A percentile compares a stretch with the other conserved stretches of the same genome.
These are phyloP conservation scores for Dicranocentrus wangi DNA, from an alignment of 2,888 invertebrate genomes.

Conservation along the genomic window DNA sequence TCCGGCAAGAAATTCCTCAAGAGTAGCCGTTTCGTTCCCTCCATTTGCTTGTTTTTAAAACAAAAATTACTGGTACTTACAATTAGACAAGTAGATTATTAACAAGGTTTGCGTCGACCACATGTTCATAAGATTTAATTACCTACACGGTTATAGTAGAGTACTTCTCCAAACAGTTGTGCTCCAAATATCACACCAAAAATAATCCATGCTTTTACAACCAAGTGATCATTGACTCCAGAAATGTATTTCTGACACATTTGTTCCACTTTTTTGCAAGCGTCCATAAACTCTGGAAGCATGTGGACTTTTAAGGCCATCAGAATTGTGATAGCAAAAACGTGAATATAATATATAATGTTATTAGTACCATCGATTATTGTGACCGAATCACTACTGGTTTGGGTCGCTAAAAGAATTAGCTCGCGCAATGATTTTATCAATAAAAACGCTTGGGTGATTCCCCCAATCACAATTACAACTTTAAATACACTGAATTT, in stretches of 20 bases:
- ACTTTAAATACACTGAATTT: conserved; percentile 33
- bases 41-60: background rate
- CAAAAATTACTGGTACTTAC: background rate
- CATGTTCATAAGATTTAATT: background rate
- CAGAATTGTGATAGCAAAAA: conserved; percentile 46
- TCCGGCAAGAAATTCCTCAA: conserved; percentile 1
- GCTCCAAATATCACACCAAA: conserved; percentile 40
- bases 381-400: background rate
- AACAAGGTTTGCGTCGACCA: background rate
- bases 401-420: background rate
- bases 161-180: conserved; percentile 42
- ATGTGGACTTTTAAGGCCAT: conserved; percentile 43
- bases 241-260: conserved; percentile 56
- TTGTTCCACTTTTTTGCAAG: conserved; percentile 53
- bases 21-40: background rate
- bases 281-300: conserved; percentile 52
- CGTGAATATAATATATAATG: conserved; percentile 58
- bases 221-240: conserved; percentile 39
- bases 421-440: conserved; percentile 4
- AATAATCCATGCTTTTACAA: conserved; percentile 37
- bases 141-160: conserved; percentile 62
- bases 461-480: conserved; percentile 23
- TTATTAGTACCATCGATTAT: conserved; percentile 44
- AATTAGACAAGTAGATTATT: background rate
- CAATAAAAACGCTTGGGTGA: conserved; percentile 44